Evolutionary conservation across 2,113 vertebrate species (phyloP).

Genomic region (Puntigrus tetrazona): DNA sequence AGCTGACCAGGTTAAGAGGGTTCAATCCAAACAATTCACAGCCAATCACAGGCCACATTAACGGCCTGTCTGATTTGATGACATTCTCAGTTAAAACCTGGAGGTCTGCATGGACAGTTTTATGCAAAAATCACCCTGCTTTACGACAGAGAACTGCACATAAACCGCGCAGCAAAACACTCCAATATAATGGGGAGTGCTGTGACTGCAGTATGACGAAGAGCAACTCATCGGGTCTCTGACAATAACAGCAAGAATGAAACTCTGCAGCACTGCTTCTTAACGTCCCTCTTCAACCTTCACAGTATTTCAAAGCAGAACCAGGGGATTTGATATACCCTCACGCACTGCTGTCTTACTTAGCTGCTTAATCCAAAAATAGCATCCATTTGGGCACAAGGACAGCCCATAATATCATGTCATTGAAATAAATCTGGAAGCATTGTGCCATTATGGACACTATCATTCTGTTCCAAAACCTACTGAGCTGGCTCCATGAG

Average conservation of each 20-base stretch:
- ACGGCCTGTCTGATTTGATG: conserved; percentile 15
- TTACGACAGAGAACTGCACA: conserved; percentile 10
- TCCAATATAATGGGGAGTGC: neutral
- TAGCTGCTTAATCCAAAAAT: conserved; percentile 35
- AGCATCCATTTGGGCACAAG: conserved; percentile 31
- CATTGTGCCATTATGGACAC: neutral
- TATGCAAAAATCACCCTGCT: conserved; percentile 52
- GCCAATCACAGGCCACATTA: neutral
- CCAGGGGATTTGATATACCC: conserved; percentile 11
- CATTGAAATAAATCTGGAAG: conserved; percentile 10
- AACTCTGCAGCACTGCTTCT: neutral
- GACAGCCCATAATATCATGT: conserved; percentile 11
- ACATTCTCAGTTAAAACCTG: conserved; percentile 58
- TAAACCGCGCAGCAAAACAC: neutral
- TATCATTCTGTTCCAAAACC: neutral
- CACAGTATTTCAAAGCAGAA: neutral
- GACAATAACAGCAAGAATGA: neutral
- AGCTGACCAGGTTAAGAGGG: conserved; percentile 66
- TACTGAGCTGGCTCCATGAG: neutral
- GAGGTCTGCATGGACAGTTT: conserved; percentile 41
- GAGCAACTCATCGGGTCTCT: neutral
- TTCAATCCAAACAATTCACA: conserved; percentile 54
- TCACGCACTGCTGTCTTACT: conserved; percentile 13
- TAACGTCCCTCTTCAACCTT: conserved; percentile 18
- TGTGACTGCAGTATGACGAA: neutral